Evolutionary conservation across 1,140 invertebrate species (phyloP).

Genomic region (Leptinotarsa undecemlineata): DNA sequence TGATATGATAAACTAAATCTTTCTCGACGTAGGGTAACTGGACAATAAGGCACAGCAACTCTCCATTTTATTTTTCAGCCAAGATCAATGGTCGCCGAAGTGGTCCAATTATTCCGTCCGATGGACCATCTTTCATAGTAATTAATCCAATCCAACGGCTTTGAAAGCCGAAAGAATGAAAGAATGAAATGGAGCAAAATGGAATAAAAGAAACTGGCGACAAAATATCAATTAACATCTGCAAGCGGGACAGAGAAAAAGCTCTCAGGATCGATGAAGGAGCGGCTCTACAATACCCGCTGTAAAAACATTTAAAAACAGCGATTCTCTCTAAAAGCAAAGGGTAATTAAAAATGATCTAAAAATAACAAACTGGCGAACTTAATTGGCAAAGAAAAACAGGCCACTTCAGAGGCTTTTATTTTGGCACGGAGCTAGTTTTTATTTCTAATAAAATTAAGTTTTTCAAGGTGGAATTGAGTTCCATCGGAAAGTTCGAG

Average conservation of each 20-base stretch:
- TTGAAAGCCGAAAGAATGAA: slow-evolving; percentile 16
- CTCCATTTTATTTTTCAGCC: too few relatives aligned
- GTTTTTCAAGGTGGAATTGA: background rate
- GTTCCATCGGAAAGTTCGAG: background rate
- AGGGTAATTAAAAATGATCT: slow-evolving; percentile 48
- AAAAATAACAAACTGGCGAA: slow-evolving; percentile 49
- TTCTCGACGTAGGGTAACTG: too few relatives aligned
- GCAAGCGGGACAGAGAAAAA: slow-evolving; percentile 22
- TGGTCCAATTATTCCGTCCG: slow-evolving; percentile 10
- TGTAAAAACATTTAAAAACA: slow-evolving; percentile 43
- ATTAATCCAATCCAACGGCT: slow-evolving; percentile 16
- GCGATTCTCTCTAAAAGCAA: slow-evolving; percentile 43
- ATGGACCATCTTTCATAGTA: slow-evolving; percentile 17
- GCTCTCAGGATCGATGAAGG: slow-evolving; percentile 30
- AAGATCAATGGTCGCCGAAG: background rate
- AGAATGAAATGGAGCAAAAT: slow-evolving; percentile 25
- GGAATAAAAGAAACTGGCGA: slow-evolving; percentile 30
- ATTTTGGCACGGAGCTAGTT: slow-evolving; percentile 21
- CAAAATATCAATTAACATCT: slow-evolving; percentile 37
- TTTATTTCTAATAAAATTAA: slow-evolving; percentile 28
- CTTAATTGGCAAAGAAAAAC: slow-evolving; percentile 49
- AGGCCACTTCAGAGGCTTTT: slow-evolving; percentile 34
- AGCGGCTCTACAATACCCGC: slow-evolving; percentile 21
- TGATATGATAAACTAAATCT: too few relatives aligned
- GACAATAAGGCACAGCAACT: too few relatives aligned